Evolutionary conservation across 2,113 vertebrate species (phyloP), one percentile per base, ranked within the genome.

Genomic region (Cyanoliseus patagonus): DNA sequence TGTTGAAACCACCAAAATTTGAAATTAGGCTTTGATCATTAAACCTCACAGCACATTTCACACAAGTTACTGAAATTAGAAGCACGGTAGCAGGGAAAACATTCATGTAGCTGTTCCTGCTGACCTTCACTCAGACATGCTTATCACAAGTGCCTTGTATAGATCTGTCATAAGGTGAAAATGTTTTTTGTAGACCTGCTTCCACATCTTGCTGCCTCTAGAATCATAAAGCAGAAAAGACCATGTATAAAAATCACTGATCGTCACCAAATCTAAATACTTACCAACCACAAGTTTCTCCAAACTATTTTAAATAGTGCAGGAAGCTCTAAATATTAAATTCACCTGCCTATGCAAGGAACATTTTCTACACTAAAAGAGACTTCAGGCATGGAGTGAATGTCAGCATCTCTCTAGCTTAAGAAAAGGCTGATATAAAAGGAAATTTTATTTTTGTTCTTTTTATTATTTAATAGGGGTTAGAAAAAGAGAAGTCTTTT

Each of bases 71-170:
- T 57, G 51, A 86, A 93, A 39, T 91, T 86, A 15, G 17, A 10
- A 83, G 64, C 49, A 12, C 37, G 39, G 64, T 74, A 77, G 77
- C 28, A 33, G 77, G 77, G 70, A 47, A 79, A 77, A 33, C 6
- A 55, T 39, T 52, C 0, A 0, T 47, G 42, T 73, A 41, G 6
- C 53, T 74, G 33, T 62, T 39, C 53, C 59, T 90, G 57, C 88
- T 88, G 87, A 51, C 68, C 78, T 72, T 81, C 66, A 42, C 42
- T 76, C 55, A 86, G 61, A 91, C 61, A 53, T 57, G 14, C 92
- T 82, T 90, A 35, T 93, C 57, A 16, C 11, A 88, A 96, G 95
- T 92, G 83, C 92, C 94, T 98, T 94, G 74, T 77, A 53, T 84
- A 86, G 76, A 52, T 68, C 64, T 74, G 23, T 70, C 13, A 3